These are phyloP conservation scores for Columba livia DNA, from an alignment of 2,113 vertebrate genomes.

Conservation along the genomic window DNA sequence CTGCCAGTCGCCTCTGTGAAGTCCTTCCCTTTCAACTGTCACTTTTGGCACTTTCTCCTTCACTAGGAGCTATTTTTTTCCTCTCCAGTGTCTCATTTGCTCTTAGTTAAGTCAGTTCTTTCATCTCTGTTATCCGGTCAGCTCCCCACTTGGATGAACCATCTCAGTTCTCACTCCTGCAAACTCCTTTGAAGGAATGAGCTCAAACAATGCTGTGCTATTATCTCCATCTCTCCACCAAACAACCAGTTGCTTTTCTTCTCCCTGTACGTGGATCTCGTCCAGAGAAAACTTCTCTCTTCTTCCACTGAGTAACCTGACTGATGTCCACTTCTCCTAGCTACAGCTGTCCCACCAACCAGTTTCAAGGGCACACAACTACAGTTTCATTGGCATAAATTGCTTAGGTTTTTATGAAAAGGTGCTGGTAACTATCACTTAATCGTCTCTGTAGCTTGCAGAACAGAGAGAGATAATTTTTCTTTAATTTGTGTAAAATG, in stretches of 20 bases:
- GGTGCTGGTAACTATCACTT: neutral
- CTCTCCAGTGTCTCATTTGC: neutral
- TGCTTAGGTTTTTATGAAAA: neutral
- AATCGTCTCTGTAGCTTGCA: neutral
- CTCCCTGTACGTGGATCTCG: neutral
- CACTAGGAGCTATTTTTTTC: neutral
- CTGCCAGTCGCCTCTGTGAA: neutral
- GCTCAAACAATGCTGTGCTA: neutral
- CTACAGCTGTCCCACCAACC: neutral
- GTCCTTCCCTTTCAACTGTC: conserved; percentile 14
- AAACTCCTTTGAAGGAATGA: neutral
- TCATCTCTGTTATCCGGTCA: neutral
- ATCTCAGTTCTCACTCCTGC: neutral
- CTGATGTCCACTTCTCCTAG: neutral
- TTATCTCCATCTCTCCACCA: neutral
- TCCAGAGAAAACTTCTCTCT: neutral
- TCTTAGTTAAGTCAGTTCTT: neutral
- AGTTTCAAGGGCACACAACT: neutral
- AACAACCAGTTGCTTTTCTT: neutral
- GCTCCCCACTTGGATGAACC: neutral
- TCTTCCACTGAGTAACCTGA: neutral
- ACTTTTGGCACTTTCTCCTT: neutral
- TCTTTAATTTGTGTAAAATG: neutral
- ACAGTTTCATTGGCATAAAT: neutral
- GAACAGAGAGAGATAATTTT: neutral